A percentile compares a stretch with the other conserved stretches of the same genome.
phyloP scores from a whole-genome alignment of 2,797 vertebrate species.

The Crocodylus rhombifer region DNA sequence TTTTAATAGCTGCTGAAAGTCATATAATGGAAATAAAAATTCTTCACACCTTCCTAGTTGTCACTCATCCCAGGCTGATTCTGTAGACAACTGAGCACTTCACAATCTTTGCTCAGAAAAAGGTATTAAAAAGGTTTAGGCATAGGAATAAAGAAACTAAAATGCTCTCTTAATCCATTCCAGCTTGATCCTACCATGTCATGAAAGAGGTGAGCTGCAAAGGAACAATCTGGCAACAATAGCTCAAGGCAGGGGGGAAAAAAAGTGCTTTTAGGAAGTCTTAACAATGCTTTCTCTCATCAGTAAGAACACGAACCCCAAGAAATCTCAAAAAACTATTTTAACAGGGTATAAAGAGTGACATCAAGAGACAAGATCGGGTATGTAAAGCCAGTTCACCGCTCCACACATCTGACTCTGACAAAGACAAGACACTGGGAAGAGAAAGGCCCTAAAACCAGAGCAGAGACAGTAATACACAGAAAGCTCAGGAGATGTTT shows the following conservation, averaged over 20 bases:
- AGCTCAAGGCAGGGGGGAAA: not conserved
- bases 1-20: not conserved
- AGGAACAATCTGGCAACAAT: not conserved
- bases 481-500: not conserved
- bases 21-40: not conserved
- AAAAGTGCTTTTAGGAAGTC: not conserved
- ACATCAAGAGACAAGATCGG: not conserved
- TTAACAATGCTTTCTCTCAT: not conserved
- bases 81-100: not conserved
- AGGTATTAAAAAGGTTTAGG: not conserved
- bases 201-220: not conserved
- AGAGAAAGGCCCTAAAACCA: not conserved
- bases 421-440: not conserved
- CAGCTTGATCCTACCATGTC: not conserved
- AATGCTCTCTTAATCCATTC: not conserved
- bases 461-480: not conserved
- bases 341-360: not conserved
- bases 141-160: not conserved
- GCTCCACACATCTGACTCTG: not conserved
- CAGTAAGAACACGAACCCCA: not conserved
- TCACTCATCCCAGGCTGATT: not conserved
- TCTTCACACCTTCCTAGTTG: not conserved
- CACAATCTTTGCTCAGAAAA: not conserved
- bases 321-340: not conserved
- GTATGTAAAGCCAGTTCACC: not conserved